A percentile compares a stretch with the other conserved stretches of the same genome.
phyloP scores from a whole-genome alignment of 1,140 invertebrate species.

The Ceratina australensis region DNA sequence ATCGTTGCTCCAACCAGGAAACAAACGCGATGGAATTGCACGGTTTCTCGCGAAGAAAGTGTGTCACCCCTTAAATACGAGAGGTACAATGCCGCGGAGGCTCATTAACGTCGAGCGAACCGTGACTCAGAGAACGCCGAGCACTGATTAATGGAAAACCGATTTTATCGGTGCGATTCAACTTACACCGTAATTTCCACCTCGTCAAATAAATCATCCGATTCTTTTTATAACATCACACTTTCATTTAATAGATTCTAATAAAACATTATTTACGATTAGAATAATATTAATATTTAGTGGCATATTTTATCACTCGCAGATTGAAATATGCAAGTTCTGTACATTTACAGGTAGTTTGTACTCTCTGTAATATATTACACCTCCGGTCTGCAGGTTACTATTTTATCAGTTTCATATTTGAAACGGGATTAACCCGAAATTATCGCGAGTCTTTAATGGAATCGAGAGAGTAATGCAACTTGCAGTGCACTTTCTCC shows the following conservation, averaged over 20 bases:
- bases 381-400: no score
- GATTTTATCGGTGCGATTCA: neutral
- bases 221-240: neutral
- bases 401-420: no score
- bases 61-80: constrained; percentile 62
- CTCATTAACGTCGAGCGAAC: constrained; percentile 19
- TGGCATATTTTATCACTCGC: no score
- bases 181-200: neutral
- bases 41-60: constrained; percentile 74
- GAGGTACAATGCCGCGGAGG: constrained; percentile 51
- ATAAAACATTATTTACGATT: no score
- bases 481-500: constrained; percentile 68
- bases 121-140: neutral
- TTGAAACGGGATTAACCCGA: no score
- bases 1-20: constrained; percentile 77
- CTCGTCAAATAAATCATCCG: neutral
- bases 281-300: no score
- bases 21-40: constrained; percentile 71
- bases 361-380: no score
- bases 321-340: no score
- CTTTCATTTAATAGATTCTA: no score
- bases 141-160: constrained; percentile 10
- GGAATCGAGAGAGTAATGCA: constrained; percentile 33
- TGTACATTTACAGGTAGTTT: no score
- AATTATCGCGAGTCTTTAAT: constrained; percentile 11